Evolutionary conservation across 2,797 vertebrate genomes (phyloP), one percentile per base, ranked within the genome.

Genomic region (Eulemur rubriventer): DNA sequence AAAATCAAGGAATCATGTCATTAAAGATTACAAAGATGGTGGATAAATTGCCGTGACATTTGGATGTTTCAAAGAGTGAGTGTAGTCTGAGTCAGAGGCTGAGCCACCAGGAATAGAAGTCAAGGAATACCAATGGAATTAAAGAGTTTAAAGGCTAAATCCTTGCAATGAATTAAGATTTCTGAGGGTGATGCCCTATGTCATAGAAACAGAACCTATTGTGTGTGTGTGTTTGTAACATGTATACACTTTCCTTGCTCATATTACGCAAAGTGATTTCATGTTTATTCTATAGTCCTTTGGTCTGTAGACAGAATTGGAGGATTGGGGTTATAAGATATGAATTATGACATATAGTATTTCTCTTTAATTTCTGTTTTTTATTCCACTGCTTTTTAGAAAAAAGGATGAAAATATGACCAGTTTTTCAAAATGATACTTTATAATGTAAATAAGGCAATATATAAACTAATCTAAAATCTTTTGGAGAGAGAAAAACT

Each of bases 31-130:
- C 2, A 55, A 84, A 90, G 10, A 48, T 67, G n/a, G 35, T 55
- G 22, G 55, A 92, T 48, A 13, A 78, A 46, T 50, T 75, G n/a
- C 5, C 76, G 24, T 67, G 72, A 50, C 38, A 76, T 94, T 92
- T 89, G 41, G 63, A 67, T 92, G 50, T 92, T 92, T 67, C 67
- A 84, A 70, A 57, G 38, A 65, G 2, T 76, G 52, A 80, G 12
- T 84, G 55, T 82, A 28, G n/a, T 95, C 50, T 65, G 43, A 90
- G 35, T 95, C 41, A 96, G 81, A 96, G 46, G 12, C 52, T 90
- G 41, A 91, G 13, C 4, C 38, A 35, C 59, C 14, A 55, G 26
- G 17, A 81, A 48, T 28, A 18, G 28, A 84, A 79, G 10, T 41
- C 35, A 80, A 86, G 6, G 17, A 35, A 41, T 4, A 92, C 26